Evolutionary conservation across 2,797 vertebrate species (phyloP).

Genomic region (Anisognathus igniventris): DNA sequence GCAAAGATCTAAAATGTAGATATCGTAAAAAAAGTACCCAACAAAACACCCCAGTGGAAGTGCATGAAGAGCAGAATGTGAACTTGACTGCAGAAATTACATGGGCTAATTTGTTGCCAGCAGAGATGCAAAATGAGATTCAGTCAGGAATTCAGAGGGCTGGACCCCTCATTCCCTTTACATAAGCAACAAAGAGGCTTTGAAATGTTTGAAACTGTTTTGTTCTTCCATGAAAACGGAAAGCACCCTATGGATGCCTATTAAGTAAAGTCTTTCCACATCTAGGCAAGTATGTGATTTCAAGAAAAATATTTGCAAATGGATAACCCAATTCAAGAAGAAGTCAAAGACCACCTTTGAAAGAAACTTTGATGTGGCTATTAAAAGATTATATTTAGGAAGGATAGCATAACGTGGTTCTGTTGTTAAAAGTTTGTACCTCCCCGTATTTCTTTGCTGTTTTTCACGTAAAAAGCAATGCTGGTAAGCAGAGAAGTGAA

Average conservation of each 20-base stretch:
- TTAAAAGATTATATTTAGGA: not conserved
- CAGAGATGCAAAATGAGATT: constrained; percentile 45
- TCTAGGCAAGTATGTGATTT: constrained; percentile 48
- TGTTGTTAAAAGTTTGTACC: not conserved
- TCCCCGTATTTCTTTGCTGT: not conserved
- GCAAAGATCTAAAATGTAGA: not conserved
- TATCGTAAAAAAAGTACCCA: not conserved
- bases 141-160: not conserved
- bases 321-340: constrained; percentile 37
- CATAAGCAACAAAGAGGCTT: constrained; percentile 36
- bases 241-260: constrained; percentile 49
- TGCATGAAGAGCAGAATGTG: not conserved
- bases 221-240: constrained; percentile 28
- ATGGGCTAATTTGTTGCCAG: not conserved
- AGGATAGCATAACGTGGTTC: not conserved
- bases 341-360: constrained; percentile 53
- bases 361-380: constrained; percentile 26
- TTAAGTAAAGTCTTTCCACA: constrained; percentile 33
- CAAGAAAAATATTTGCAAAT: constrained; percentile 64
- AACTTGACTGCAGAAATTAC: not conserved
- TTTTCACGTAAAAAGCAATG: not conserved
- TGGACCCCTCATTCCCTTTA: constrained; percentile 23
- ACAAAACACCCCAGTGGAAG: not conserved
- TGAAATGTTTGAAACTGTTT: constrained; percentile 36
- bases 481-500: not conserved